phyloP scores from a whole-genome alignment of 2,113 vertebrate genomes.

The Passerina amoena region DNA sequence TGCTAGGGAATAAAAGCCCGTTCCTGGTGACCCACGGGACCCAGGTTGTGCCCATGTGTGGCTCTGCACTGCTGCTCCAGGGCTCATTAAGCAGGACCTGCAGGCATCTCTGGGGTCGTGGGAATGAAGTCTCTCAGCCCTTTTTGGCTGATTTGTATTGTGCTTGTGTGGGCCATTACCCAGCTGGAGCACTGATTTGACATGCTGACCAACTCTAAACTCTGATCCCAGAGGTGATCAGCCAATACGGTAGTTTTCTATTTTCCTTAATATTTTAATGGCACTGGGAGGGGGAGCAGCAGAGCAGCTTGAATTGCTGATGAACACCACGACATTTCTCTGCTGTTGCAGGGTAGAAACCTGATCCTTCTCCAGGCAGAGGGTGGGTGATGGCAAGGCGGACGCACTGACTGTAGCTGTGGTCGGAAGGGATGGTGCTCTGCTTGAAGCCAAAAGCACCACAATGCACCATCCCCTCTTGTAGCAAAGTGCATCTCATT shows the following conservation, averaged over 20 bases:
- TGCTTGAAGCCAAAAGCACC: neutral
- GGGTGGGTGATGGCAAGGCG: accelerated
- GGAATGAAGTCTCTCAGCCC: neutral
- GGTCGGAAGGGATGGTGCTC: neutral
- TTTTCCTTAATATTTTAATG: neutral
- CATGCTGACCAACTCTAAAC: neutral
- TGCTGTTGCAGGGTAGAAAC: neutral
- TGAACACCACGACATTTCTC: neutral
- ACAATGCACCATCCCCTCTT: accelerated
- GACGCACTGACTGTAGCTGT: neutral
- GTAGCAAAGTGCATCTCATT: neutral
- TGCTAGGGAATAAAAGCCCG: neutral
- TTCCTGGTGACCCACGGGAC: neutral
- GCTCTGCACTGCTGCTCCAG: neutral
- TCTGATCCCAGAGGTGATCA: neutral
- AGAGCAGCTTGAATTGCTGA: neutral
- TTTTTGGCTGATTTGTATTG: neutral
- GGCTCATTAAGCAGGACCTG: neutral
- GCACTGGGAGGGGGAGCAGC: neutral
- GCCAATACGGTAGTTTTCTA: neutral
- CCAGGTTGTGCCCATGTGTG: neutral
- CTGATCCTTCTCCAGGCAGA: neutral
- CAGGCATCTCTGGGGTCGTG: neutral
- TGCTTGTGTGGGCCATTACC: neutral
- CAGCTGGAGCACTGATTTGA: neutral